phyloP scores from a whole-genome alignment of 2,797 vertebrate genomes.

The Gymnothorax javanicus region DNA sequence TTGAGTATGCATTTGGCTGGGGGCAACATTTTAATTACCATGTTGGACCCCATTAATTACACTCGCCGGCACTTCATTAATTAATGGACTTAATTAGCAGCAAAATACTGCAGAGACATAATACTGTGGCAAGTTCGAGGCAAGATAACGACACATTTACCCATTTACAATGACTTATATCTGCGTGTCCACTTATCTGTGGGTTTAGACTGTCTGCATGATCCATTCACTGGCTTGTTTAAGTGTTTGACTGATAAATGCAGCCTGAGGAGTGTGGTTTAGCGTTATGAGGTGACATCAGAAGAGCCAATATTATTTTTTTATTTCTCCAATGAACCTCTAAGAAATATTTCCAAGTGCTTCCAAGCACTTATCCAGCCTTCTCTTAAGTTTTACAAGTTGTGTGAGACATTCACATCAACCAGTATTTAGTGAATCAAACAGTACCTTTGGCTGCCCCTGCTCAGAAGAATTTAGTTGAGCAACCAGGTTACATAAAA shows the following conservation, averaged over 20 bases:
- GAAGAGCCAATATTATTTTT: background rate
- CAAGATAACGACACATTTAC: conserved; percentile 53
- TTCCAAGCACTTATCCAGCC: background rate
- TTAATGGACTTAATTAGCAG: conserved; percentile 76
- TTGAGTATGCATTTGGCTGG: conserved; percentile 70
- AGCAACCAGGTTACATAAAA: too few species aligned
- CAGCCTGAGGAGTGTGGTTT: background rate
- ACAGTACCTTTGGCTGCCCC: too few species aligned
- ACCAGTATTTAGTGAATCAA: background rate
- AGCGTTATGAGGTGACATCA: background rate
- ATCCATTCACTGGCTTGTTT: background rate
- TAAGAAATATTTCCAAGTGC: background rate
- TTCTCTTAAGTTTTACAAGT: background rate
- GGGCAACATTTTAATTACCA: conserved; percentile 80
- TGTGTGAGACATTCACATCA: background rate
- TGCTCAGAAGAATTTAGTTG: too few species aligned
- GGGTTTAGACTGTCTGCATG: background rate
- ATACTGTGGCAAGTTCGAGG: conserved; percentile 54
- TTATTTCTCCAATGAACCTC: background rate
- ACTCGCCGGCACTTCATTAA: conserved; percentile 69
- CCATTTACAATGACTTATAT: conserved; percentile 50
- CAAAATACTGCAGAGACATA: conserved; percentile 64
- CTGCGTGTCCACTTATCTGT: background rate
- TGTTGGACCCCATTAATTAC: conserved; percentile 75
- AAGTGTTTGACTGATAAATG: background rate